Evolutionary conservation across 1,140 invertebrate genomes (phyloP), one percentile per base, ranked within the genome.

Genomic region (Wiebesia pumilae): DNA sequence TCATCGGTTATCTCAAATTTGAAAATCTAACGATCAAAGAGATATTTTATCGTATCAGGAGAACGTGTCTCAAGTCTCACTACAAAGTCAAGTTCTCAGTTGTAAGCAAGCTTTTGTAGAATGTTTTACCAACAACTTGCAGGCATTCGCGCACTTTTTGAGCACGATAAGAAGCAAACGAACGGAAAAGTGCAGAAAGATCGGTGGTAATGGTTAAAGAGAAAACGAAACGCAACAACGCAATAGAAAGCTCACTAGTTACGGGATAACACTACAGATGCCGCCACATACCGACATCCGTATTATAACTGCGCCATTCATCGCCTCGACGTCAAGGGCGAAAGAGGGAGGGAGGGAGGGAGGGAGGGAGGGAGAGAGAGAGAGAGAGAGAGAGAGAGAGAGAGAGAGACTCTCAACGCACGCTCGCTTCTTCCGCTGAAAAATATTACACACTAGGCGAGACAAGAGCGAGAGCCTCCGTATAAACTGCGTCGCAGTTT

Each of bases 401-500:
- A 27, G 21, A 62, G 24, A 21, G 0, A 10, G 24, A 71, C 24
- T 33, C 85, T 80, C 78, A 75, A 83, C 80, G 71, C 81, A 54
- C 67, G 27, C 84, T 47, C 9, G 43, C n/a, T 79, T 65, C 62
- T 84, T 84, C 79, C 35, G 43, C 79, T 40, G 62, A 67, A 65
- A 82, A 82, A 82, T 82, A 33, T 73, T 83, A 83, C 33, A 82
- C 71, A 38, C 69, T 73, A 73, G 69, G 69, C 69, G 69, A 38
- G 69, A 38, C n/a, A 38, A 1, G 16, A 73, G 69, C n/a, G 69
- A 33, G 9, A 35, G 79, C 24, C 69, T 79, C 40, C 14, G 81
- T 62, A 58, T 40, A 83, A 87, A 87, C 85, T 87, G 58, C 85
- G 85, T 47, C 85, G 85, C 81, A 87, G 85, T 87, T 83, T 87